A percentile compares a stretch with the other conserved stretches of the same genome.
phyloP scores from a whole-genome alignment of 2,797 vertebrate genomes.

The Molossus molossus region DNA sequence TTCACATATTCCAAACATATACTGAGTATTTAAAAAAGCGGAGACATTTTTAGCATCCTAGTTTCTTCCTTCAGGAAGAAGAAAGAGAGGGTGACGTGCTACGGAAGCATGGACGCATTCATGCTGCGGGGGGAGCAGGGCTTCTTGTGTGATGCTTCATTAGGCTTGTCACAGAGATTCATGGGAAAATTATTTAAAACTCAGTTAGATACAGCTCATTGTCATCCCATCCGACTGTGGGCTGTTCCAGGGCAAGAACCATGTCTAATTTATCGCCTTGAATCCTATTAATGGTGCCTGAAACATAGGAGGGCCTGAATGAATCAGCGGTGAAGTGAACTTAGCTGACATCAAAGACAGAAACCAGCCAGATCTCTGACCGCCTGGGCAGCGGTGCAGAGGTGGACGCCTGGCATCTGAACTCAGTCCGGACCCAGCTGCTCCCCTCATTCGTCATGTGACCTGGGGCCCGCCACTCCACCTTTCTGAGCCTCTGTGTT shows the following conservation, averaged over 20 bases:
- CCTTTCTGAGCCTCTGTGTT: background rate
- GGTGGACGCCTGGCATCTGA: background rate
- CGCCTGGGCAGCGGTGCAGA: background rate
- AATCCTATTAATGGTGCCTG: background rate
- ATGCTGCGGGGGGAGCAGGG: background rate
- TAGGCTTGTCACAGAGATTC: background rate
- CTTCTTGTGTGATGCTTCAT: background rate
- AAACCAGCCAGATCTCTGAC: background rate
- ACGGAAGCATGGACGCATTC: background rate
- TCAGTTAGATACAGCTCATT: background rate
- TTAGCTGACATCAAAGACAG: background rate
- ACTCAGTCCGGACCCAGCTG: background rate
- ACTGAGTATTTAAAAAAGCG: slow-evolving; percentile 72
- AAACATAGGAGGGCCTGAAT: background rate
- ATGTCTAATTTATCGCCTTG: background rate
- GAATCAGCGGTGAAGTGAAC: background rate
- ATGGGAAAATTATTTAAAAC: background rate
- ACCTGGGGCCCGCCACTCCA: background rate
- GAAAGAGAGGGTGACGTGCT: slow-evolving; percentile 7
- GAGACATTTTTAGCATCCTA: slow-evolving; percentile 72
- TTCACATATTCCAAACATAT: slow-evolving; percentile 71
- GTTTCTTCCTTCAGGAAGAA: slow-evolving; percentile 74
- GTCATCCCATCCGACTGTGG: background rate
- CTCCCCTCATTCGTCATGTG: background rate
- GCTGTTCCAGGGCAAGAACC: background rate